A percentile compares a stretch with the other conserved stretches of the same genome.
Evolutionary conservation across 1,140 invertebrate species (phyloP).

Genomic region (Drosophila dunni): DNA sequence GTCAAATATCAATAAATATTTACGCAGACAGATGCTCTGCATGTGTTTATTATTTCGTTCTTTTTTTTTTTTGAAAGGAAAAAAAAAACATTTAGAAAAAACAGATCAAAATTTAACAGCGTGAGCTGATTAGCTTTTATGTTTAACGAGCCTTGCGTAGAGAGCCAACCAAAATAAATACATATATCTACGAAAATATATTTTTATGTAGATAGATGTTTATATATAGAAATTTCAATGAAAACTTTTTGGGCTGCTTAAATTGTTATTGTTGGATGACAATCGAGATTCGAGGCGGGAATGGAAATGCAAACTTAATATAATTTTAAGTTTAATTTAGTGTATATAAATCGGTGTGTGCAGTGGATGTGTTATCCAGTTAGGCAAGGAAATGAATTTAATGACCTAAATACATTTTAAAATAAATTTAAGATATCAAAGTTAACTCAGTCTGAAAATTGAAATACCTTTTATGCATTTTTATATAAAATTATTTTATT

Average conservation of each 20-base stretch:
- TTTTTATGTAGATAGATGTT: too few relatives aligned
- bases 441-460: too few relatives aligned
- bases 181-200: background rate
- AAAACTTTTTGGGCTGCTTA: conserved; percentile 7
- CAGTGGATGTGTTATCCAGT: background rate
- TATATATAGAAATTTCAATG: background rate
- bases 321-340: too few relatives aligned
- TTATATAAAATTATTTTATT: too few relatives aligned
- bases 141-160: conserved; percentile 37
- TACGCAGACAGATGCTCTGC: conserved; percentile 37
- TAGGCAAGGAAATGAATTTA: background rate
- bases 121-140: conserved; percentile 47
- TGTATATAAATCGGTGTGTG: too few relatives aligned
- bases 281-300: background rate
- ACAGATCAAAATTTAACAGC: conserved; percentile 23
- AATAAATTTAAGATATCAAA: too few relatives aligned
- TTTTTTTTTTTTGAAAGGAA: background rate
- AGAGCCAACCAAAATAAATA: conserved; percentile 40
- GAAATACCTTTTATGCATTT: too few relatives aligned
- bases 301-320: background rate
- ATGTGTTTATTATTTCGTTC: conserved; percentile 50
- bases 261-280: background rate
- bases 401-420: too few relatives aligned
- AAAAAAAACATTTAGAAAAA: too few relatives aligned
- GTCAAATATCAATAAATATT: conserved; percentile 75